phyloP scores from a whole-genome alignment of 2,797 vertebrate genomes.

The Streptopelia turtur region DNA sequence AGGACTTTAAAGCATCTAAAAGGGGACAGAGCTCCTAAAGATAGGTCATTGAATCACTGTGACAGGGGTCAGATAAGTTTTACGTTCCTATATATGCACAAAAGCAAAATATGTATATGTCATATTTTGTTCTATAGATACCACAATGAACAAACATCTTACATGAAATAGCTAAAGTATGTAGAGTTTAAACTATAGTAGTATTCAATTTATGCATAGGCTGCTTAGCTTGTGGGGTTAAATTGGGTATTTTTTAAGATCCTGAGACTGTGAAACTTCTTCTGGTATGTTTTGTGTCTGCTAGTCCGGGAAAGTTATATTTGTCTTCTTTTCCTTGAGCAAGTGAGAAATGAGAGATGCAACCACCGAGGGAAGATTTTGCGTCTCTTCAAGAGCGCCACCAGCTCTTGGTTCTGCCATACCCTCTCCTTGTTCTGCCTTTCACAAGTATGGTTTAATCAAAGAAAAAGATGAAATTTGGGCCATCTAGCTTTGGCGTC shows the following conservation, averaged over 20 bases:
- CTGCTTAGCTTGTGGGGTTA: not conserved
- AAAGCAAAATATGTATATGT: not conserved
- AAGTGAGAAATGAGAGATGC: not conserved
- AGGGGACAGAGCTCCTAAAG: not conserved
- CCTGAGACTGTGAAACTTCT: not conserved
- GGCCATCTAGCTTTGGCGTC: not conserved
- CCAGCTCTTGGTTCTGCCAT: not conserved
- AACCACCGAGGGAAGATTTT: not conserved
- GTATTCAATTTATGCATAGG: not conserved
- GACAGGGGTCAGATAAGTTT: not conserved
- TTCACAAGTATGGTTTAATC: not conserved
- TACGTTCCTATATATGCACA: not conserved
- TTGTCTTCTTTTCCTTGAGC: not conserved
- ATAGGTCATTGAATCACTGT: not conserved
- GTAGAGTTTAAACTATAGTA: not conserved
- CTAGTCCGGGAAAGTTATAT: not conserved
- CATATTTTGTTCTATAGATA: not conserved
- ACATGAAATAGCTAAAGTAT: not conserved
- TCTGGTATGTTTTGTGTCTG: fast-evolving
- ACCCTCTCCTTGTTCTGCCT: not conserved
- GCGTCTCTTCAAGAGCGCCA: not conserved
- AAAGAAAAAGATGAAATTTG: not conserved
- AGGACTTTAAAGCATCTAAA: not conserved
- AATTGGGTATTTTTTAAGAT: not conserved
- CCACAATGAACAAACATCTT: not conserved